Base-by-base conservation (phyloP, 2,113 vertebrate species). In the Carollia perspicillata region DNA sequence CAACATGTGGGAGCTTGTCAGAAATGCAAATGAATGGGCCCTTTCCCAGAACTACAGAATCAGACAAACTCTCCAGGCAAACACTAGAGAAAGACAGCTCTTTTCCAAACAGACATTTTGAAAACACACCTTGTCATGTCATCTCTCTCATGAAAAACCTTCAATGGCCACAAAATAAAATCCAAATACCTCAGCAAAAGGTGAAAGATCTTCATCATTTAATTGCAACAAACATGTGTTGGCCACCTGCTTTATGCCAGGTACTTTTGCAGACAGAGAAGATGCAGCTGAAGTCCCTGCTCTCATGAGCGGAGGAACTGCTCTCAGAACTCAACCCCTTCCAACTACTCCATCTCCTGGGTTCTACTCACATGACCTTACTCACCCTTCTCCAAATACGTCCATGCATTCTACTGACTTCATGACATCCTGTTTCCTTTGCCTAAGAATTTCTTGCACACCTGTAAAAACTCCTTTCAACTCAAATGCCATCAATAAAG, bases 211-310 rank as follows among this genome's bases (percentile, higher is more conserved):
- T 78, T 90, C 60, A 1, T 22, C 44, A 60, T 17, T 44, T 30
- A 53, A 77, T 2, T 66, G 28, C 58, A 74, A 58, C 23, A 18
- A 40, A 65, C 63, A 65, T 22, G 22, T 26, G 37, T 6, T 42
- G 40, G 30, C 53, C 28, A n/a, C 9, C 4, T 40, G 33, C 28
- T 10, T 5, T 1, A 23, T 0, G 0, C 17, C 51, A 92, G 8
- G 77, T 13, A 58, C 53, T 33, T 22, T 0, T 71, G 83, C 20
- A 33, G 51, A 18, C n/a, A 5, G 18, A 5, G 18, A 58, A 10
- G 60, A 49, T 2, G 13, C 2, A 28, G 16, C 42, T 0, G 0
- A 28, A 0, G 11, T 6, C 40, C n/a, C 11, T 3, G 11, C 66
- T 44, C 20, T 78, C 68, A 8, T 0, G 14, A 75, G n/a, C 1